These are phyloP conservation scores for Morone chrysops DNA, from an alignment of 2,113 vertebrate genomes.

Conservation along the genomic window DNA sequence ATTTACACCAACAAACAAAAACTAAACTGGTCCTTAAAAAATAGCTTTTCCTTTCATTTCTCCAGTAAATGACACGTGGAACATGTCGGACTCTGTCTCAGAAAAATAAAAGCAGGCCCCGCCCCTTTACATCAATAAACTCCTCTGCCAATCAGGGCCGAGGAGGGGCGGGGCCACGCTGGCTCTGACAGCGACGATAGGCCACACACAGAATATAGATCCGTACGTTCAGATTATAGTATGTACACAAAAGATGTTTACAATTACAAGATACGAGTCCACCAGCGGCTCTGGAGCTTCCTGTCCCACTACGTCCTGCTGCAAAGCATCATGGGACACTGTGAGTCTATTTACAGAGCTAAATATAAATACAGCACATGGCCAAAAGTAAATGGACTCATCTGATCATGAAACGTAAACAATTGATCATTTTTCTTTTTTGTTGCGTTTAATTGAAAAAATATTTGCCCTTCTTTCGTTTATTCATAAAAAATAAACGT, in stretches of 20 bases:
- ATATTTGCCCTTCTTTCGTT: no score
- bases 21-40: conserved; percentile 80
- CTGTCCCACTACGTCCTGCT: conserved; percentile 9
- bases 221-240: conserved; percentile 9
- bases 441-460: no score
- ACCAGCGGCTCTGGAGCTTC: conserved; percentile 13
- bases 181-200: conserved; percentile 59
- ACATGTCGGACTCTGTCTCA: conserved; percentile 68
- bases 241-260: conserved; percentile 63
- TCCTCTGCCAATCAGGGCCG: conserved; percentile 65
- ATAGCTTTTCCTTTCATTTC: conserved; percentile 74
- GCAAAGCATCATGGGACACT: conserved; percentile 50
- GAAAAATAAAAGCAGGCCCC: conserved; percentile 81
- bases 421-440: no score
- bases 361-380: background rate
- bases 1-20: conserved; percentile 73
- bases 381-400: background rate
- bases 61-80: conserved; percentile 76
- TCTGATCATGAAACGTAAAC: no score
- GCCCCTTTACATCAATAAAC: conserved; percentile 84
- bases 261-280: background rate
- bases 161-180: conserved; percentile 74
- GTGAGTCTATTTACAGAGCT: no score
- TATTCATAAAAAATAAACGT: no score
- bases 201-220: conserved; percentile 44